Base-by-base conservation (phyloP, 2,888 invertebrate genomes). In the Schizaphis graminum region DNA sequence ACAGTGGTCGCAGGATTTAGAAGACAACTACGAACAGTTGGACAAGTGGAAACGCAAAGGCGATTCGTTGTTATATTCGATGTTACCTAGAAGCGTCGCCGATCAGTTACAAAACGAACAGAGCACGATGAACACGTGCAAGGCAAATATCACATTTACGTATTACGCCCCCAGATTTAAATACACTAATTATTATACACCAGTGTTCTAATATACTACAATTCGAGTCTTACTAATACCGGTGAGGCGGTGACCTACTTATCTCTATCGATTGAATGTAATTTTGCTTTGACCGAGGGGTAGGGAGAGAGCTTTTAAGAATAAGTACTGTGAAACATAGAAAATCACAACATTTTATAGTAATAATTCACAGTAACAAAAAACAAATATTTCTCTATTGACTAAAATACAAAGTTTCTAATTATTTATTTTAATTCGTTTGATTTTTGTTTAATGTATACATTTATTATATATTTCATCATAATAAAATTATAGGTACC, bases 61-160 rank as follows among this genome's bases (percentile, higher is more conserved):
- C 0, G 98, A 99, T 95, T 98, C 98, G 95, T 96, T 99, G 10
- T 96, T 99, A 0, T 98, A 98, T 95, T 98, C 98, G 0, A 99
- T 99, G 98, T 98, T 99, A 95, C 99, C 99, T 0, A 97, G 97
- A 95, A 97, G 97, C 3, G 97, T 98, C 35, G 98, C 98, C 0
- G 98, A 98, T 95, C 97, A 98, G 95, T 96, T 99, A 95, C 96
- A 98, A 94, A 96, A 97, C 44, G 98, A 98, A 0, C 97, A 97
- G 94, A 97, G 97, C 95, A 97, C 98, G 0, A 96, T 98, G 95
- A 97, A 97, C 90, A 98, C 98, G 28, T 98, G 98, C 96, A 97
- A 98, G 97, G 98, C 96, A 96, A 94, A 96, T 89, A 88, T 28
- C 28, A 35, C 3, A 7, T 88, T 28, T 49, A 21, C 16, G 35